Evolutionary conservation across 2,113 vertebrate genomes (phyloP), one percentile per base, ranked within the genome.

Genomic region (Malurus alboscapulatus): DNA sequence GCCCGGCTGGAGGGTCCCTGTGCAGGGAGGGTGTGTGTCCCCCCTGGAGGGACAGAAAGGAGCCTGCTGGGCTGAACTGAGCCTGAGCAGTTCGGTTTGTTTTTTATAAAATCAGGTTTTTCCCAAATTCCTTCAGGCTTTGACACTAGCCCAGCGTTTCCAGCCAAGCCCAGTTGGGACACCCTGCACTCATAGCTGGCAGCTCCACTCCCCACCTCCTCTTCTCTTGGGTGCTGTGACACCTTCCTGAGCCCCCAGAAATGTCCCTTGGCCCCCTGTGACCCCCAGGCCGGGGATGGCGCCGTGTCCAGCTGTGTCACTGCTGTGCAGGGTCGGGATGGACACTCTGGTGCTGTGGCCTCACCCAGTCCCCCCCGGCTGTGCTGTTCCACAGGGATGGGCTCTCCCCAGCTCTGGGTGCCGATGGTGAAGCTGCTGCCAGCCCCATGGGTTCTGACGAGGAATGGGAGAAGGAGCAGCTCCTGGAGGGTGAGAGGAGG

Each of bases 61-160:
- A 54, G 61, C 30, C 38, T 14, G 47, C 59, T 8, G 59, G 30
- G 59, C 48, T 44, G 38, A 59, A 8, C 59, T 15, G 61, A 12
- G 12, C 32, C 40, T 32, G 2, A 2, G 20, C 26, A 12, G 12
- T 12, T 65, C 0, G 26, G 15, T 7, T 7, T 7, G 50, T 12
- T 2, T 24, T 32, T 12, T 7, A 7, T 6, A 45, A 45, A 55
- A 36, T 12, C 12, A 40, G 3, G 1, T 5, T 55, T 47, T 25
- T 10, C 20, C 16, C 9, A 4, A 12, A 32, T 45, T 12, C 76
- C 62, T 30, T 6, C 12, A 30, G 22, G 13, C 8, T 22, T 21
- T 30, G 19, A 4, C 9, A 20, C 5, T 50, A 55, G 32, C 76
- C 62, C 32, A 3, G 26, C 2, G 76, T 3, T 14, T 4, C 30